These are phyloP conservation scores for Orthonychiurus folsomi DNA, from an alignment of 2,888 invertebrate species.

Conservation along the genomic window DNA sequence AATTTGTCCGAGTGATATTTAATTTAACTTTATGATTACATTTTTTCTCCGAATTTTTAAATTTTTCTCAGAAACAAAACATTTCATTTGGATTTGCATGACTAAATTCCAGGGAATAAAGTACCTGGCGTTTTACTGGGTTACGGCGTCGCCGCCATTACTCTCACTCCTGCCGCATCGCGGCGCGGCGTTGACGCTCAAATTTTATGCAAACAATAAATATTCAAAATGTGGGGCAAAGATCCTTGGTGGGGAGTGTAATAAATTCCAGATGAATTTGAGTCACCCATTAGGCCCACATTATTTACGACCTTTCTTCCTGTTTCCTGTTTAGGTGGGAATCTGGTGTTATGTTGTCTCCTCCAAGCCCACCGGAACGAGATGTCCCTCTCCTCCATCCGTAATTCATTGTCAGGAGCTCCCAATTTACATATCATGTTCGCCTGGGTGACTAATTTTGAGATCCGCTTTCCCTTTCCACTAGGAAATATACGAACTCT, in stretches of 20 bases:
- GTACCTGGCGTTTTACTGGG: too few relatives aligned
- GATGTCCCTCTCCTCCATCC: too few relatives aligned
- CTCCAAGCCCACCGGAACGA: neutral
- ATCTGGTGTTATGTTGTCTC: neutral
- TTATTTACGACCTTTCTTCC: neutral
- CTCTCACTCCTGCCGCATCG: too few relatives aligned
- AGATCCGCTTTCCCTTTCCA: neutral
- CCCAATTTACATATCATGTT: neutral
- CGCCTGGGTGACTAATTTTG: neutral
- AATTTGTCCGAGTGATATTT: too few relatives aligned
- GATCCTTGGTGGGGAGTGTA: neutral
- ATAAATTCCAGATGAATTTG: neutral
- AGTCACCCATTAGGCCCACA: neutral
- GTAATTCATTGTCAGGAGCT: neutral
- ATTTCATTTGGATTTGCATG: too few relatives aligned
- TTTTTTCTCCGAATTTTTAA: too few relatives aligned
- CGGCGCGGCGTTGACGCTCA: too few relatives aligned
- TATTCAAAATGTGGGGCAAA: neutral
- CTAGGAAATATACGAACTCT: too few relatives aligned
- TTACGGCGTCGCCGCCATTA: too few relatives aligned
- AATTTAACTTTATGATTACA: too few relatives aligned
- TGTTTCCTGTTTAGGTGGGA: conserved; percentile 1
- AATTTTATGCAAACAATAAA: neutral
- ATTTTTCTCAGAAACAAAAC: too few relatives aligned
- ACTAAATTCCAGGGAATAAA: too few relatives aligned